A percentile compares a stretch with the other conserved stretches of the same genome.
These are phyloP conservation scores for Petrosia ficiformis DNA, from an alignment of 37 sponge, comb jelly and placozoan genomes.

Conservation along the genomic window DNA sequence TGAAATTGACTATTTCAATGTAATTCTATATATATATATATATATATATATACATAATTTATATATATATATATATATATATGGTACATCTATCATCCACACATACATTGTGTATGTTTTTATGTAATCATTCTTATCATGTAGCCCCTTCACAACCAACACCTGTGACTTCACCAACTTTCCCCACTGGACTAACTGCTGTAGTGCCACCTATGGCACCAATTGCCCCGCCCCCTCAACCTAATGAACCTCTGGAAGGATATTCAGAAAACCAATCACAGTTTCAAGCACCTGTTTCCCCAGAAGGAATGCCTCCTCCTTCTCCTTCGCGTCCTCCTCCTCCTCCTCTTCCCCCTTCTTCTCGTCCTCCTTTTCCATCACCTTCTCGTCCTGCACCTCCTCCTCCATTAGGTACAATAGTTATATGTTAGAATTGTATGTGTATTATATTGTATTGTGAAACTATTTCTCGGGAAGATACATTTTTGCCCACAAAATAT, in stretches of 20 bases:
- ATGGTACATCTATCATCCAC: not conserved
- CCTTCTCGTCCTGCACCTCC: constrained; percentile 14
- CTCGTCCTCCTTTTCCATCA: not conserved
- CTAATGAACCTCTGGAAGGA: too few species aligned
- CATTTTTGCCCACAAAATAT: too few species aligned
- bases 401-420: not conserved
- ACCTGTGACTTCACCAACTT: constrained; percentile 14
- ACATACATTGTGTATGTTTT: too few species aligned
- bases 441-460: too few species aligned
- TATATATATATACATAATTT: not conserved
- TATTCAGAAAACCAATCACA: too few species aligned
- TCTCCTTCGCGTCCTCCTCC: constrained; percentile 2
- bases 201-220: constrained; percentile 3
- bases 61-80: not conserved
- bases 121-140: not conserved
- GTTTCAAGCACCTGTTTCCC: constrained; percentile 2
- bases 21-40: not conserved
- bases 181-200: not conserved
- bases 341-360: not conserved
- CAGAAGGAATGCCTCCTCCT: constrained; percentile 9
- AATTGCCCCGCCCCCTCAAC: not conserved
- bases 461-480: too few species aligned
- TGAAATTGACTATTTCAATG: too few species aligned
- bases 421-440: too few species aligned
- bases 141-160: not conserved